Evolutionary conservation across 2,113 vertebrate species (phyloP), one percentile per base, ranked within the genome.

Genomic region (Apteryx owenii): DNA sequence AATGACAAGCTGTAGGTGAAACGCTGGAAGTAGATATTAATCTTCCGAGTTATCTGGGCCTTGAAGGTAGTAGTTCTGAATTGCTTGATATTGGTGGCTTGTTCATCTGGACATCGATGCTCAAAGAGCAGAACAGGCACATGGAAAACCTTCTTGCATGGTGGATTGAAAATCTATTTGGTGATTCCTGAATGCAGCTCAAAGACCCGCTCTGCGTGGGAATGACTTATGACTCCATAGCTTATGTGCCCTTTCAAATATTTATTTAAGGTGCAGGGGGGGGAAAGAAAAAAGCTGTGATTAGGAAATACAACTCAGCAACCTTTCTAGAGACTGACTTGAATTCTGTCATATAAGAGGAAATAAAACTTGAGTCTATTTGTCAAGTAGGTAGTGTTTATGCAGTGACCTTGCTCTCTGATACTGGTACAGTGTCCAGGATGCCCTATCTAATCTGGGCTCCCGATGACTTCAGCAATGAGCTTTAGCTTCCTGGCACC

Each of bases 371-470:
- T 0, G 31, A 29, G 16, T 28, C 65, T 44, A 23, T 18, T 23
- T 6, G 33, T 42, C 0, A 1, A 73, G n/a, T 65, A 69, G 44
- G 80, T 1, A 0, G 75, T 48, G 69, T 38, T 26, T 40, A 60
- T 19, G 65, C 48, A 31, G 26, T 8, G 46, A 16, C 73, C 36
- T 40, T 2, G 0, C 21, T 33, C 50, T 31, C 48, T 0, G 0
- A 6, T 38, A 23, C 15, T 3, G 1, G 36, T 66, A 61, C 73
- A 2, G 2, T 46, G 62, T 42, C 51, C 6, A 0, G 2, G 1
- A 31, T 82, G 78, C 71, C 10, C 0, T 60, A 1, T 61, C 40
- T 83, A 22, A 2, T 44, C 78, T 33, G 71, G 4, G 8, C 31
- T 75, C 26, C 88, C 0, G 0, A 50, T 58, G 69, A 15, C 42